These are phyloP conservation scores for Morinoia aosen DNA, from an alignment of 2,888 invertebrate genomes.

Conservation along the genomic window DNA sequence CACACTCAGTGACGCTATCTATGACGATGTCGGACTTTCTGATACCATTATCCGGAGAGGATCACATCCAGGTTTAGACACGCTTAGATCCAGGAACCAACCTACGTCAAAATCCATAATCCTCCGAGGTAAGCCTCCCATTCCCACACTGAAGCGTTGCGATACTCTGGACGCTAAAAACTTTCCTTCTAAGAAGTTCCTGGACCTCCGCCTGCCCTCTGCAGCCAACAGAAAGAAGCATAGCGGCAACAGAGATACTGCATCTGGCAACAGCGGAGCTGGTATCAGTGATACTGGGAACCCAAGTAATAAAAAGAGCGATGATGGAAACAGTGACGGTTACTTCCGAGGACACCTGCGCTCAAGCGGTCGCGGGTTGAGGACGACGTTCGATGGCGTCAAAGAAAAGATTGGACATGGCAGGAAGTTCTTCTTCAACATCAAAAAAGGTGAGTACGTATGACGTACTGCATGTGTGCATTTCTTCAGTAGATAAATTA, in stretches of 20 bases:
- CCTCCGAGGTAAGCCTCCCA: background rate
- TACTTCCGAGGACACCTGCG: conserved; percentile 58
- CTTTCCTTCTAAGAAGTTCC: conserved; percentile 68
- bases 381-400: conserved; percentile 60
- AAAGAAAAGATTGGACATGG: conserved; percentile 61
- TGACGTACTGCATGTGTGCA: background rate
- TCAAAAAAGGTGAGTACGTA: conserved; percentile 61
- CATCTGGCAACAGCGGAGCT: conserved; percentile 72
- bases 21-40: conserved; percentile 45
- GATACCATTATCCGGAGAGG: conserved; percentile 26
- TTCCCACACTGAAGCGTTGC: conserved; percentile 60
- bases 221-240: background rate
- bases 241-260: conserved; percentile 76
- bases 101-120: background rate
- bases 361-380: conserved; percentile 58
- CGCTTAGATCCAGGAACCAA: conserved; percentile 15
- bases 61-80: conserved; percentile 5
- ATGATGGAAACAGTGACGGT: conserved; percentile 46
- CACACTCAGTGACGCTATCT: conserved; percentile 60
- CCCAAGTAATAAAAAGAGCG: conserved; percentile 57
- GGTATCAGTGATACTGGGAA: conserved; percentile 50
- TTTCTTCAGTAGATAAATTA: background rate
- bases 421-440: conserved; percentile 59
- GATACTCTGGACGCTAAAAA: conserved; percentile 63
- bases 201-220: conserved; percentile 70